Percentiles rank a stretch among this genome's conserved stretches.
These are phyloP conservation scores for Pseudonaja textilis DNA, from an alignment of 2,113 vertebrate genomes.

Conservation along the genomic window DNA sequence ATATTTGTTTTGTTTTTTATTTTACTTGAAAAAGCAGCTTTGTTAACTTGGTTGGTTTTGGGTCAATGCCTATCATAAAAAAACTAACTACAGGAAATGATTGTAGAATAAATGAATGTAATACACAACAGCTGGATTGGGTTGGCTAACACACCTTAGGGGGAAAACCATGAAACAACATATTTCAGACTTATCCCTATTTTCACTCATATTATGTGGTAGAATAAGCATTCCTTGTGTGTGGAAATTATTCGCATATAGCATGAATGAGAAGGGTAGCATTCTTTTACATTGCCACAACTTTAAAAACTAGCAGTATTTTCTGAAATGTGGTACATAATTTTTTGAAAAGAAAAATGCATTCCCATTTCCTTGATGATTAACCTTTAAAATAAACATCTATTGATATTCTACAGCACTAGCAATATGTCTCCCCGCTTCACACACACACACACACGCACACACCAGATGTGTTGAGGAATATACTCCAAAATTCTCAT, in stretches of 20 bases:
- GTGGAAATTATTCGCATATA: neutral
- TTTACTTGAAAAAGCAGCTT: neutral
- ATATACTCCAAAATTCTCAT: neutral
- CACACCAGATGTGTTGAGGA: neutral
- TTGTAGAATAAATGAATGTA: neutral
- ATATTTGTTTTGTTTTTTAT: neutral
- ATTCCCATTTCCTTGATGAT: neutral
- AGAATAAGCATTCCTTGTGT: neutral
- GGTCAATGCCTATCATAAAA: neutral
- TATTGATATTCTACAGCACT: neutral
- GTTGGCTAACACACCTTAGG: neutral
- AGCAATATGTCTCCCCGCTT: neutral
- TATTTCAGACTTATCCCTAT: neutral
- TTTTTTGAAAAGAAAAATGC: neutral
- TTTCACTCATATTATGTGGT: neutral
- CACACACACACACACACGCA: too few relatives aligned
- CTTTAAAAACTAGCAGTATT: neutral
- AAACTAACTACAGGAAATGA: neutral
- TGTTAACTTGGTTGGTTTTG: neutral
- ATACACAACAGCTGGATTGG: neutral
- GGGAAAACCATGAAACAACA: neutral
- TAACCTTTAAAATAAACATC: neutral
- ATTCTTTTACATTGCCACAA: neutral
- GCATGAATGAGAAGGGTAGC: neutral
- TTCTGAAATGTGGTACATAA: neutral